phyloP scores from a whole-genome alignment of 2,888 invertebrate species.

The Tetanocera ferruginea region DNA sequence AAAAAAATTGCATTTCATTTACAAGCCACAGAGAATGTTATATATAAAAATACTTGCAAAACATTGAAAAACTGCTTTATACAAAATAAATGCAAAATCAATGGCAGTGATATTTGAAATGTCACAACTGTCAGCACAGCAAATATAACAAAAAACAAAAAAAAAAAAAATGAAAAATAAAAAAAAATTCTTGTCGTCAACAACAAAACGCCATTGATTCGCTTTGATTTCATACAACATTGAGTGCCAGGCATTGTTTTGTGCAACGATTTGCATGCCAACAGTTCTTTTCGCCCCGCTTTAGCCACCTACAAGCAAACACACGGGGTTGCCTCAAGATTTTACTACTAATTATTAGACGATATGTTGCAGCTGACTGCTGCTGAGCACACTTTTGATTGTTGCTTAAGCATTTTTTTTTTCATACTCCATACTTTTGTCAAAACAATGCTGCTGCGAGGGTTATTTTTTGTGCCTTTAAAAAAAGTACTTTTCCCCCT shows the following conservation, averaged over 20 bases:
- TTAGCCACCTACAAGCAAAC: not conserved
- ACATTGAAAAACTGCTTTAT: not conserved
- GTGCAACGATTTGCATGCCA: slow-evolving; percentile 26
- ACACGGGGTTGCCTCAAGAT: not conserved
- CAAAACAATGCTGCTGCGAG: not conserved
- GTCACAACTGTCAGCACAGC: slow-evolving; percentile 30
- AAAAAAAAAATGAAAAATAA: no score
- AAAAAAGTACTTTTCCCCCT: slow-evolving; percentile 8
- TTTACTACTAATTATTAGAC: slow-evolving; percentile 17
- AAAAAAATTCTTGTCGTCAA: not conserved
- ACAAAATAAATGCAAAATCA: slow-evolving; percentile 4
- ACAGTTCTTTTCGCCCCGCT: not conserved
- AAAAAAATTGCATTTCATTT: no score
- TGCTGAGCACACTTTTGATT: not conserved
- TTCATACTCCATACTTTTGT: not conserved
- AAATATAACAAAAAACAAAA: no score
- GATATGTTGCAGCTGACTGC: slow-evolving; percentile 32
- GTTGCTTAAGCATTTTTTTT: not conserved
- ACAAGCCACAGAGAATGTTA: not conserved
- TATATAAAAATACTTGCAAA: not conserved
- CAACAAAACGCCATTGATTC: slow-evolving; percentile 57
- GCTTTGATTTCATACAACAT: slow-evolving; percentile 60
- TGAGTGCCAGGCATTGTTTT: not conserved
- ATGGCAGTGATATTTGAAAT: slow-evolving; percentile 1
- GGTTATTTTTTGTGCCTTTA: not conserved